Base-by-base conservation (phyloP, 2,888 invertebrate genomes). In the Oasisia sp. region DNA sequence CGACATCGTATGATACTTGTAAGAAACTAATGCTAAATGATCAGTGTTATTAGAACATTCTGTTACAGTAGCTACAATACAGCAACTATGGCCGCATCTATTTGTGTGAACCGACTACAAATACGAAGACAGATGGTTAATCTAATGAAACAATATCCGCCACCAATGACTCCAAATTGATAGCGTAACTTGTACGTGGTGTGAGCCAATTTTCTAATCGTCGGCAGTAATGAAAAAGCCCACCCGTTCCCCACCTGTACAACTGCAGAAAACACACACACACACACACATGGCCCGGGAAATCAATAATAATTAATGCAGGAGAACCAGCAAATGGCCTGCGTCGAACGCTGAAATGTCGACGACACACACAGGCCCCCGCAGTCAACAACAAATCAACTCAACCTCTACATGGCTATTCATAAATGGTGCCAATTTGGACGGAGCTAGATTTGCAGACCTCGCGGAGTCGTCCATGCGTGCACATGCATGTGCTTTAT, bases 371-470 rank as follows among this genome's bases (percentile, higher is more conserved):
- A 27, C 0, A 27, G 74, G 50, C 50, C 50, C 74, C 74, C 74
- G 7, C 74, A 74, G n/a, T 27, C 74, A 74, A 74, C 74, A 74
- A 74, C 74, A 74, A 74, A 74, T 74, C 74, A 74, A 74, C 74
- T 74, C n/a, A 7, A 74, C n/a, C 74, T 74, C 74, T 74, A 74
- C 27, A 27, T 74, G 74, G 74, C n/a, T 74, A 27, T 74, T 74
- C 74, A 74, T 74, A 74, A 74, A 74, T 74, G 74, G 74, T 19
- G 74, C 74, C 74, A 74, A 74, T 74, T 74, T 74, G 74, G 74
- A 19, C 74, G 74, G 74, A 74, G 27, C 74, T 27, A 74, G 74
- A 74, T 74, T 74, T 74, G 19, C 74, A 27, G 19, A 74, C 74
- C 27, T 19, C 74, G 27, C 27, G n/a, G 27, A 38, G 4, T 38